A percentile compares a stretch with the other conserved stretches of the same genome.
phyloP scores from a whole-genome alignment of 2,797 vertebrate species.

The Pangasius krempfi region DNA sequence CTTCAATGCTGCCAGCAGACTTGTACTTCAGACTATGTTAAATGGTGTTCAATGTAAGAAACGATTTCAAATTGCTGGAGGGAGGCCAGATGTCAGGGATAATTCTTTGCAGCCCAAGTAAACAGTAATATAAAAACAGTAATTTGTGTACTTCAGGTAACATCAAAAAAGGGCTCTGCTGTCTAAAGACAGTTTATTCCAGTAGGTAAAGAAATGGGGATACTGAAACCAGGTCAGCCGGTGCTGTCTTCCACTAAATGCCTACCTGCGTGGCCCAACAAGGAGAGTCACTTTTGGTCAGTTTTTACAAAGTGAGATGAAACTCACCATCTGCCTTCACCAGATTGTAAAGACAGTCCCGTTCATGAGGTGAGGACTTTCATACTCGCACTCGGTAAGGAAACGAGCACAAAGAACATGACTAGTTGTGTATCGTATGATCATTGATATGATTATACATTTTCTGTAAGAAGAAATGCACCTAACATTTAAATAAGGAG shows the following conservation, averaged over 20 bases:
- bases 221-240: background rate
- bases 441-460: background rate
- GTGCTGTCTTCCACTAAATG: background rate
- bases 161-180: background rate
- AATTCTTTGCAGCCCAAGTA: background rate
- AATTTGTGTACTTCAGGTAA: background rate
- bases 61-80: background rate
- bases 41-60: conserved; percentile 28
- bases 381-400: too few species aligned
- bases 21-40: conserved; percentile 61
- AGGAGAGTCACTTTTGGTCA: background rate
- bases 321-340: background rate
- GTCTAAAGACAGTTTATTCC: background rate
- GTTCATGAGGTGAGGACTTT: too few species aligned
- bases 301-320: background rate
- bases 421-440: background rate
- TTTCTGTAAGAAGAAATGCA: background rate
- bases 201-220: background rate
- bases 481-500: background rate
- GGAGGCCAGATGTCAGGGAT: background rate
- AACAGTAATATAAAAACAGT: background rate
- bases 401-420: background rate
- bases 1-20: conserved; percentile 68
- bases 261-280: background rate
- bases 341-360: too few species aligned